phyloP scores from a whole-genome alignment of 2,888 invertebrate genomes.

The Bimastos eiseni region DNA sequence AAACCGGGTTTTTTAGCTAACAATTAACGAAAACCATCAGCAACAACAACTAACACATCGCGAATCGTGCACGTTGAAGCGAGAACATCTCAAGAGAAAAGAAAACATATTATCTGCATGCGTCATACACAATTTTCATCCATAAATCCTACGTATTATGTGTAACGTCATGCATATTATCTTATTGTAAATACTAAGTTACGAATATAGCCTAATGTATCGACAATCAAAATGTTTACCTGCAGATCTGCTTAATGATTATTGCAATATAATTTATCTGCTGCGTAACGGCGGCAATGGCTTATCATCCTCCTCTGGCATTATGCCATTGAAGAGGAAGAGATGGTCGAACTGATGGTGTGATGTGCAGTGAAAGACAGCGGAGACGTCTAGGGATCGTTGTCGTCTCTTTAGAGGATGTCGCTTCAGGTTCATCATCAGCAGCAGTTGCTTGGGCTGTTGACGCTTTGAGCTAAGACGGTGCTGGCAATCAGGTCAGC shows the following conservation, averaged over 20 bases:
- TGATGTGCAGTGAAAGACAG: neutral
- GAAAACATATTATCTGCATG: neutral
- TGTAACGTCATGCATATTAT: too few species aligned
- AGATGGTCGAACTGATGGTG: neutral
- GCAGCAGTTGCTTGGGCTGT: neutral
- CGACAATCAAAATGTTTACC: neutral
- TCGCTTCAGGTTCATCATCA: neutral
- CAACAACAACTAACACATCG: neutral
- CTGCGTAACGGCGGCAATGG: neutral
- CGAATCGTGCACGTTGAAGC: neutral
- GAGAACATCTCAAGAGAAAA: neutral
- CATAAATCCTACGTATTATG: too few species aligned
- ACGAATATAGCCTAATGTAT: neutral
- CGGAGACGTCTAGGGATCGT: neutral
- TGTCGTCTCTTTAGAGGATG: too few species aligned
- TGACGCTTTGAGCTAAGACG: neutral
- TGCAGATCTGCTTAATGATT: neutral
- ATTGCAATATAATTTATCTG: neutral
- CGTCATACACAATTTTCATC: neutral
- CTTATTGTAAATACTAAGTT: too few species aligned
- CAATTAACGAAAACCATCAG: too few species aligned
- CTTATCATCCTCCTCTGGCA: neutral
- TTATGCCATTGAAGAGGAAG: neutral
- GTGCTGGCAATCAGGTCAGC: slow-evolving; percentile 42
- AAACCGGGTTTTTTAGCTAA: too few species aligned